Evolutionary conservation across 2,797 vertebrate genomes (phyloP).

Genomic region (Clarias laeviceps): DNA sequence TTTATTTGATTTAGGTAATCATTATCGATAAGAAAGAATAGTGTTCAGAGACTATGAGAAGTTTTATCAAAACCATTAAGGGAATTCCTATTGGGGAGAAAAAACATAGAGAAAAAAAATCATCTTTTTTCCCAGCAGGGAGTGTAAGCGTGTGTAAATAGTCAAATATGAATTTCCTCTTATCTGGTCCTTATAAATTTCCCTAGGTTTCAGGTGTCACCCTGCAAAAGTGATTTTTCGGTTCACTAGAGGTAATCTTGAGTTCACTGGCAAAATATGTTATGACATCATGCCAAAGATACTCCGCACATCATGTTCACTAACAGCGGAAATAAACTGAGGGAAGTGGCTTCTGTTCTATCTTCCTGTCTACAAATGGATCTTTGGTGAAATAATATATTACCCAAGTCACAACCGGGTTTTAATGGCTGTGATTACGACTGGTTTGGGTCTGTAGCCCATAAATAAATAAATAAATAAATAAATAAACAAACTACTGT

Average conservation of each 20-base stretch:
- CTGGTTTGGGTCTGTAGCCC: not conserved
- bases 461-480: not conserved
- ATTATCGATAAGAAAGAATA: not conserved
- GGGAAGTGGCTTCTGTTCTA: not conserved
- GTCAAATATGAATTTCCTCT: conserved; percentile 4
- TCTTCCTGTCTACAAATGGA: not conserved
- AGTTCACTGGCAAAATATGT: conserved; percentile 10
- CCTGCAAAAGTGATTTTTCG: not conserved
- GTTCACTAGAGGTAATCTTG: conserved; percentile 12
- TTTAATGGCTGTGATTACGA: not conserved
- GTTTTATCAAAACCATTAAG: not conserved
- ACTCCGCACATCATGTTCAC: not conserved
- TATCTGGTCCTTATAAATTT: not conserved
- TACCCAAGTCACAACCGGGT: not conserved
- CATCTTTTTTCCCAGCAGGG: too few relatives aligned
- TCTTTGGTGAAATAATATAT: not conserved
- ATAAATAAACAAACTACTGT: not conserved
- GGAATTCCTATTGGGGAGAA: not conserved
- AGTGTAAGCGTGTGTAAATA: not conserved
- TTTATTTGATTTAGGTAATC: not conserved
- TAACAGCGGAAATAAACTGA: not conserved
- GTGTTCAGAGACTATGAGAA: not conserved
- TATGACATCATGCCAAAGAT: not conserved
- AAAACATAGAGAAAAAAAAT: not conserved
- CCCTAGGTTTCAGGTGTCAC: not conserved